phyloP scores from a whole-genome alignment of 2,113 vertebrate species.

The Chamaea fasciata region DNA sequence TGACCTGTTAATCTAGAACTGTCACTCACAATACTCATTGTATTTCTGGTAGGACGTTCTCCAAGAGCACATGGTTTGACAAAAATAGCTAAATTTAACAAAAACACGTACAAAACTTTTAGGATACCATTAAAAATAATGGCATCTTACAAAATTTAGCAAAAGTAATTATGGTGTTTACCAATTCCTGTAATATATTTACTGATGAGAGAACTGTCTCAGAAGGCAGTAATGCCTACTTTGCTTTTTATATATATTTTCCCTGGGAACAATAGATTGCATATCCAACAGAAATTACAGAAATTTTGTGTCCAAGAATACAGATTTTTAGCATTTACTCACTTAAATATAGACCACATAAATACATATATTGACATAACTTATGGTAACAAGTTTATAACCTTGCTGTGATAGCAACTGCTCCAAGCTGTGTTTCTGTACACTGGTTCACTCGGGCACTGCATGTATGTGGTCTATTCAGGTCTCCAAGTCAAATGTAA shows the following conservation, averaged over 20 bases:
- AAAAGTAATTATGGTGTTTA: neutral
- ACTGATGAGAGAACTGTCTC: neutral
- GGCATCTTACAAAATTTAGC: neutral
- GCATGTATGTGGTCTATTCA: neutral
- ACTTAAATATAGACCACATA: neutral
- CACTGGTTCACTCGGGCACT: neutral
- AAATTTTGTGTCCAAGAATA: neutral
- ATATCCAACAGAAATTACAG: neutral
- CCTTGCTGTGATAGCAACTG: neutral
- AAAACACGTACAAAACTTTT: neutral
- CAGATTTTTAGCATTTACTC: neutral
- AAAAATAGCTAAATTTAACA: neutral
- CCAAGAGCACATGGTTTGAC: neutral
- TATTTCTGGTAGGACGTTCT: neutral
- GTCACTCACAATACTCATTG: neutral
- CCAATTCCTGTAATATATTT: neutral
- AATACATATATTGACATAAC: neutral
- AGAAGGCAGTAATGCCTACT: neutral
- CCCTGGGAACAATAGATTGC: neutral
- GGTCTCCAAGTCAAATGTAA: neutral
- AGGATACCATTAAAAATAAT: neutral
- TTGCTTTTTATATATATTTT: neutral
- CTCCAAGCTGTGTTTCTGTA: neutral
- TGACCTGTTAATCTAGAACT: conserved; percentile 22
- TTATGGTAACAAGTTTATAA: neutral